Percentiles rank a stretch among this genome's conserved stretches.
phyloP scores from a whole-genome alignment of 2,113 vertebrate genomes.

The Periophthalmodon schlosseri region DNA sequence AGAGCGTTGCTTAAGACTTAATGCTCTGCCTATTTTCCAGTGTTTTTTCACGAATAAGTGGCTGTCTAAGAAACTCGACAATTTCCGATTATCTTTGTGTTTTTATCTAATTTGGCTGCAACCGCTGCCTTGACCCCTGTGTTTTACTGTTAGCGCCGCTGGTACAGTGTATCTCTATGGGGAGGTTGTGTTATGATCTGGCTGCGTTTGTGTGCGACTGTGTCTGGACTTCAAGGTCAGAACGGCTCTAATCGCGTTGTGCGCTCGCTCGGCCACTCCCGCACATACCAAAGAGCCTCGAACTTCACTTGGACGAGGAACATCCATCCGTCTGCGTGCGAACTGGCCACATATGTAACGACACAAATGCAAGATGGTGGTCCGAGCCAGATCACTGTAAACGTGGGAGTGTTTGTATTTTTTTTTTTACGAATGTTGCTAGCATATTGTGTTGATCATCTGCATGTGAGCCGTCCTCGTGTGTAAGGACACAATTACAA shows the following conservation, averaged over 20 bases:
- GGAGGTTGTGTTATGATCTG: background rate
- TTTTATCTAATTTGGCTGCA: constrained; percentile 1
- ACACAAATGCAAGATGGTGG: background rate
- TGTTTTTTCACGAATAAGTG: constrained; percentile 18
- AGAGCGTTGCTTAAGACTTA: constrained; percentile 17
- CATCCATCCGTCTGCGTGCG: background rate
- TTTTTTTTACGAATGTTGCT: background rate
- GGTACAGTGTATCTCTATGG: constrained; percentile 11
- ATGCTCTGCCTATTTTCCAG: constrained; percentile 10
- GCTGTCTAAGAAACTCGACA: background rate
- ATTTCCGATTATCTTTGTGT: background rate
- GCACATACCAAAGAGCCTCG: constrained; percentile 60
- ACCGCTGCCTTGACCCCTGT: constrained; percentile 3
- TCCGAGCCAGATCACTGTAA: background rate
- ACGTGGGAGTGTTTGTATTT: background rate
- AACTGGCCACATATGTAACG: background rate
- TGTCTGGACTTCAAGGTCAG: constrained; percentile 60
- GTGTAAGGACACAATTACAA: background rate
- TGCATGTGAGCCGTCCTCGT: background rate
- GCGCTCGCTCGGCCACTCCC: constrained; percentile 48
- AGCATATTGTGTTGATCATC: background rate
- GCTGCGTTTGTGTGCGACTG: constrained; percentile 53
- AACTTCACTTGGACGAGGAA: constrained; percentile 41
- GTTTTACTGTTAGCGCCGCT: background rate
- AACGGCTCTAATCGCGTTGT: constrained; percentile 55